phyloP scores from a whole-genome alignment of 2,797 vertebrate genomes.

The Phyllotis vaccarum region DNA sequence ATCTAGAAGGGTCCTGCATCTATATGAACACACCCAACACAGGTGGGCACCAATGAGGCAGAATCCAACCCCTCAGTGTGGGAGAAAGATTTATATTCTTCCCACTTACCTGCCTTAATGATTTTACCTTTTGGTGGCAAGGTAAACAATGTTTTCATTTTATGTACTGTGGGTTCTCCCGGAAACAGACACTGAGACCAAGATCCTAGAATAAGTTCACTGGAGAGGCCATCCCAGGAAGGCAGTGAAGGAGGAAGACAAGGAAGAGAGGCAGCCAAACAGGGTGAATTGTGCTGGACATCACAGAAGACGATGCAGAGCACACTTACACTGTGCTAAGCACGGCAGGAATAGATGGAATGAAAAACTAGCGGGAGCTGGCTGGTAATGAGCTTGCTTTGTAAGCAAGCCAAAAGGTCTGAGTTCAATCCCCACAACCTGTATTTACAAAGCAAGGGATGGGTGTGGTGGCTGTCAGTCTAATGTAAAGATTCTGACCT shows the following conservation, averaged over 20 bases:
- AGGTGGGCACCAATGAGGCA: neutral
- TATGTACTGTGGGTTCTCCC: neutral
- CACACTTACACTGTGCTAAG: neutral
- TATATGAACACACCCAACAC: neutral
- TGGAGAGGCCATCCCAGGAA: neutral
- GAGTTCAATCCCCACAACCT: neutral
- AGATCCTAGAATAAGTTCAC: neutral
- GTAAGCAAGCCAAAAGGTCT: neutral
- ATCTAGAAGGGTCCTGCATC: neutral
- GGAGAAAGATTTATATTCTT: neutral
- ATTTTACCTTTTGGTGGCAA: neutral
- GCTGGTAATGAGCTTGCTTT: neutral
- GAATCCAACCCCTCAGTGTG: neutral
- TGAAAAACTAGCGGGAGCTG: neutral
- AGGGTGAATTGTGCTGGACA: neutral
- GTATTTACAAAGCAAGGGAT: neutral
- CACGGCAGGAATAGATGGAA: neutral
- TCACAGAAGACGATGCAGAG: neutral
- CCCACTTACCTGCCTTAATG: neutral
- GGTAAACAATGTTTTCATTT: neutral
- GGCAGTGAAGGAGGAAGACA: neutral
- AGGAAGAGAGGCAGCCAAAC: neutral
- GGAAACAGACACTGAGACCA: neutral
- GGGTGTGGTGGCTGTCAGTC: neutral
- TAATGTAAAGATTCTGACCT: neutral